Evolutionary conservation across 2,113 vertebrate genomes (phyloP), one percentile per base, ranked within the genome.

Genomic region (Forbesichthys agassizii): DNA sequence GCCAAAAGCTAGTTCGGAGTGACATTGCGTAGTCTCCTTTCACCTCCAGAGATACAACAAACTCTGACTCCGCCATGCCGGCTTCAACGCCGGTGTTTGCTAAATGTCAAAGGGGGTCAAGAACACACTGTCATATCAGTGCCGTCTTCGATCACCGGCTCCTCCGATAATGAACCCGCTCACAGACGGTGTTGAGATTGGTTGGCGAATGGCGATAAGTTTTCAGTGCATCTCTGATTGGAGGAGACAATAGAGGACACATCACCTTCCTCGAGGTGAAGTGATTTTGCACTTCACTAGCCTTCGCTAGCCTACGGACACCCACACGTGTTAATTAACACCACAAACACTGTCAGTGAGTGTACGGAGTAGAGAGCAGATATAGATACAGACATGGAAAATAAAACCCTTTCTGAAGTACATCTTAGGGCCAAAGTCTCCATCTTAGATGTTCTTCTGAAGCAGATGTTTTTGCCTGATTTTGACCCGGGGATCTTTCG

Each of bases 21-120:
- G 61, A 79, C 79, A 74, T 77, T 68, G 75, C 18, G 33, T 48
- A 57, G 64, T 68, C 65, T 71, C 58, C 33, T 52, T 61, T 47
- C 42, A 61, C 71, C 63, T 42, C 70, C 55, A 61, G 16, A 11
- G 16, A 57, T 20, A 11, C 20, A 18, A 27, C 14, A 3, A 4
- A n/a, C 56, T 8, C 58, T 56, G 54, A 12, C 48, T 67, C 68
- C 11, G 58, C 76, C 3, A 52, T 61, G 77, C 78, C 74, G 60
- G 42, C 14, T 71, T 58, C 75, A 73, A 70, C 20, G 49, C 71
- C 69, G 33, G 78, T 49, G 82, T 74, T 88, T 77, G 77, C 74
- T 78, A 90, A 92, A 93, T 92, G 91, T 91, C 92, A 91, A 81
- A 83, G 77, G 79, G 81, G 75, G 79, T 90, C 82, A 77, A 86